These are phyloP conservation scores for Camelus dromedarius DNA, from an alignment of 2,113 vertebrate genomes.

Conservation along the genomic window DNA sequence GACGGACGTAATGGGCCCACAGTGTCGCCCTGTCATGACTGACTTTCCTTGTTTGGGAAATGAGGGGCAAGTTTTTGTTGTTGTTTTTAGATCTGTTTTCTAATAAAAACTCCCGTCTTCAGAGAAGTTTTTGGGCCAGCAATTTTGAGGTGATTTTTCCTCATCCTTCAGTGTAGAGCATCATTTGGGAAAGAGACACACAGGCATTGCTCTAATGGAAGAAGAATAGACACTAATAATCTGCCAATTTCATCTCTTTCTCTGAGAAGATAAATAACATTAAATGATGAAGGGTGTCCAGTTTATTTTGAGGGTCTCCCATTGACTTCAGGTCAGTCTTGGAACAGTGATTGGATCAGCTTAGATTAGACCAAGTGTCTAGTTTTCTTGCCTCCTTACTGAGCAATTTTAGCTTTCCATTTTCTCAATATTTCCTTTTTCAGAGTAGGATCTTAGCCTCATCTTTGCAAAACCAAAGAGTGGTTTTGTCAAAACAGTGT, in stretches of 20 bases:
- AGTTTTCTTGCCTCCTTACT: not conserved
- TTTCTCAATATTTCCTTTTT: slow-evolving; percentile 46
- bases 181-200: not conserved
- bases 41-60: slow-evolving; percentile 17
- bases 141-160: not conserved
- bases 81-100: not conserved
- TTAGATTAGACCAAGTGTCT: not conserved
- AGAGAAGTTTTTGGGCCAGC: not conserved
- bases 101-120: not conserved
- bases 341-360: not conserved
- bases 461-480: not conserved
- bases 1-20: not conserved
- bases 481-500: not conserved
- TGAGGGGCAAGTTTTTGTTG: not conserved
- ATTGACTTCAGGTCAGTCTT: not conserved
- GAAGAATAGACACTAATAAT: not conserved
- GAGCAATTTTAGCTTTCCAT: not conserved
- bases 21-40: not conserved
- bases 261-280: not conserved
- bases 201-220: not conserved
- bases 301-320: not conserved
- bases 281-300: not conserved
- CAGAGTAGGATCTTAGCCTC: not conserved
- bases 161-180: not conserved
- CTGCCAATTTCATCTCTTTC: not conserved